Evolutionary conservation across 2,888 invertebrate species (phyloP).

Genomic region (Agrotis puta): DNA sequence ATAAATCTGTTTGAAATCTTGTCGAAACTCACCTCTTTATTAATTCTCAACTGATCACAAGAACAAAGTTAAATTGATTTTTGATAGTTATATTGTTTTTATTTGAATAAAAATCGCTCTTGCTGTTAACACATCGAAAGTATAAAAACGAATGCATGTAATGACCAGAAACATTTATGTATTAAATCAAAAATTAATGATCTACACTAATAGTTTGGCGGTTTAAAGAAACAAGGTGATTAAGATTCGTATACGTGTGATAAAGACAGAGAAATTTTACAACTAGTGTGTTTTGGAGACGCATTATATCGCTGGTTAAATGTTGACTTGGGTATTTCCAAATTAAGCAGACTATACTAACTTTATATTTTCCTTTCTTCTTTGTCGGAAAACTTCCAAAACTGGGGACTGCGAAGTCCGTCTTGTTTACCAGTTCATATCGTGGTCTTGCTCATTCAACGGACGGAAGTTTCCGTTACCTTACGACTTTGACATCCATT

Average conservation of each 20-base stretch:
- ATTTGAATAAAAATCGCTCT: conserved; percentile 18
- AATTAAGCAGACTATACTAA: too few relatives aligned
- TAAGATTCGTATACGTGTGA: background rate
- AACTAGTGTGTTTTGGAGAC: too few relatives aligned
- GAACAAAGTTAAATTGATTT: background rate
- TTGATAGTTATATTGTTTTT: background rate
- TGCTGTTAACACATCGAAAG: conserved; percentile 23
- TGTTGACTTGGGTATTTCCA: too few relatives aligned
- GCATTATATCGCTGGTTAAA: too few relatives aligned
- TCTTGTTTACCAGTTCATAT: too few relatives aligned
- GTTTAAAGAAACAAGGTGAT: conserved; percentile 37
- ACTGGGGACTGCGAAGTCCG: too few relatives aligned
- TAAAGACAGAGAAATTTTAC: background rate
- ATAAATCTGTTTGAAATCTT: background rate
- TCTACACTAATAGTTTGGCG: background rate
- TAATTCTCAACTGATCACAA: conserved; percentile 13
- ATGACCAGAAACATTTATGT: conserved; percentile 34
- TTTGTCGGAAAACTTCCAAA: too few relatives aligned
- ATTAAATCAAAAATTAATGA: conserved; percentile 38
- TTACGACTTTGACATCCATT: too few relatives aligned
- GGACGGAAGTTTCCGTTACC: too few relatives aligned
- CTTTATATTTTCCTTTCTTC: too few relatives aligned
- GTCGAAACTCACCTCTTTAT: conserved; percentile 29
- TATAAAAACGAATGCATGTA: conserved; percentile 49
- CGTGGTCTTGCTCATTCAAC: too few relatives aligned